Evolutionary conservation across 2,113 vertebrate species (phyloP).

Genomic region (Daubentonia madagascariensis): DNA sequence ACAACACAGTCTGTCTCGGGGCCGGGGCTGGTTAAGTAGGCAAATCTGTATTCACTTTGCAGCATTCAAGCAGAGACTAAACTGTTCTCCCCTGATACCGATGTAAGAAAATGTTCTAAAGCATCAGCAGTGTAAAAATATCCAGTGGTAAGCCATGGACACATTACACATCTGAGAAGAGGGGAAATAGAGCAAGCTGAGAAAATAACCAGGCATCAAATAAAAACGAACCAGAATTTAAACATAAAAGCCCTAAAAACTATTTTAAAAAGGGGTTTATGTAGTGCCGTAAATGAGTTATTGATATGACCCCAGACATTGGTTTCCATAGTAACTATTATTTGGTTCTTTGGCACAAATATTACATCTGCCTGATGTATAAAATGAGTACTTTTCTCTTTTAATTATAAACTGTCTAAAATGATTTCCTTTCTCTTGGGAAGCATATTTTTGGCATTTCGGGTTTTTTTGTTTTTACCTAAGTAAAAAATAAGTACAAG

Average conservation of each 20-base stretch:
- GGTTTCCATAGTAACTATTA: constrained; percentile 27
- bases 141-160: neutral
- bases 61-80: neutral
- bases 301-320: neutral
- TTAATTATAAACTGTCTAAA: neutral
- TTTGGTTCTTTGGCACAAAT: neutral
- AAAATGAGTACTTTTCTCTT: neutral
- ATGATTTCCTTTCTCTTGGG: neutral
- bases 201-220: fast-evolving
- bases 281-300: neutral
- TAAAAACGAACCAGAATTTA: neutral
- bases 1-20: neutral
- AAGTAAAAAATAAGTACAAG: neutral
- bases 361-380: neutral
- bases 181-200: neutral
- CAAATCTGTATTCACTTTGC: neutral
- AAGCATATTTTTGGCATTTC: neutral
- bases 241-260: neutral
- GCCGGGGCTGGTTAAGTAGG: neutral
- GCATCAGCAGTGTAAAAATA: constrained; percentile 57
- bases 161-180: neutral
- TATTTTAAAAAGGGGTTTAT: neutral
- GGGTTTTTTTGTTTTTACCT: neutral
- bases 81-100: neutral
- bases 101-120: neutral